A percentile compares a stretch with the other conserved stretches of the same genome.
Conservation (phyloP, 2,888 invertebrate genomes). For the Hirtodrosophila histrioides region DNA sequence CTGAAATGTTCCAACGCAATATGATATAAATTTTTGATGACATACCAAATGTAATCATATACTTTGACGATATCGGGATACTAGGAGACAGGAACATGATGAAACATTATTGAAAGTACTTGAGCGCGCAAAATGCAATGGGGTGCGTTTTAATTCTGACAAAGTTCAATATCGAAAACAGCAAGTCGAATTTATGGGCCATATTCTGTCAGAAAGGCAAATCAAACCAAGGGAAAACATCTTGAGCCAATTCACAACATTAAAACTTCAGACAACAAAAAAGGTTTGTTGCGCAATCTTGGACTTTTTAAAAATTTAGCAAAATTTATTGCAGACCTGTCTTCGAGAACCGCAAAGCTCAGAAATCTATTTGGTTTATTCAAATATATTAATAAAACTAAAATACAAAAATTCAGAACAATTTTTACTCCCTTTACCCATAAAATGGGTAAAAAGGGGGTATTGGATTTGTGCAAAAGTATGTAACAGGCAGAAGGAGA, state of each 20-base stretch:
- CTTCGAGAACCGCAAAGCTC: too few species aligned
- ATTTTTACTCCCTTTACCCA: too few species aligned
- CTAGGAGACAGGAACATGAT: constrained; percentile 50
- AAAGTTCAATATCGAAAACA: constrained; percentile 58
- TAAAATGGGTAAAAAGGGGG: too few species aligned
- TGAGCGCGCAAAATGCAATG: too few species aligned
- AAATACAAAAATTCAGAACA: too few species aligned
- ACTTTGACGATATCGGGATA: constrained; percentile 42
- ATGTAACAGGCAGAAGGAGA: too few species aligned
- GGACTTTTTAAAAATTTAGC: constrained; percentile 48
- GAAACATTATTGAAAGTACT: constrained; percentile 9
- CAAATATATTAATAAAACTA: too few species aligned
- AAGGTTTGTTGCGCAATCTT: constrained; percentile 32
- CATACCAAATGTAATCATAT: constrained; percentile 48
- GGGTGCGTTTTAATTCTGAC: constrained; percentile 51
- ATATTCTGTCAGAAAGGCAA: too few species aligned
- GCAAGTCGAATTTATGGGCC: constrained; percentile 65
- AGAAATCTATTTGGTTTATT: too few species aligned
- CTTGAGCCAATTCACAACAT: constrained; percentile 44
- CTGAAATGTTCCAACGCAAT: constrained; percentile 75
- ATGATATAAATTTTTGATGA: constrained; percentile 74
- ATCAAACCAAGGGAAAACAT: too few species aligned
- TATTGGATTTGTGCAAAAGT: too few species aligned
- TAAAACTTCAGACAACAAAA: constrained; percentile 24
- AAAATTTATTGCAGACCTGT: constrained; percentile 51